These are phyloP conservation scores for Lonchura striata DNA, from an alignment of 2,113 vertebrate genomes.

Conservation along the genomic window DNA sequence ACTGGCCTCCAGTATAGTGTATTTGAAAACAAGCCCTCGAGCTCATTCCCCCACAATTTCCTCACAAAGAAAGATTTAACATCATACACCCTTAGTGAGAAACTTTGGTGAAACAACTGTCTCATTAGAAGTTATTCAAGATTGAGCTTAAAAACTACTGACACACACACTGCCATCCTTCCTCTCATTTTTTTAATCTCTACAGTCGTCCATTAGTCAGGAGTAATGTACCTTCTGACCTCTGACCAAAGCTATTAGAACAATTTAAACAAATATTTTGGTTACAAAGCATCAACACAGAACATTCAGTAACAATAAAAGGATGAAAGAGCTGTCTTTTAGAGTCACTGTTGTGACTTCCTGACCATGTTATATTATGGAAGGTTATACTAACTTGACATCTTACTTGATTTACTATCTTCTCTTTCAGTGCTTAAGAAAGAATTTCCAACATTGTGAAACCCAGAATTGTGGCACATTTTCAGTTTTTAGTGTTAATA, in stretches of 20 bases:
- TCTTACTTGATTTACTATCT: not conserved
- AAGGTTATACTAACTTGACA: not conserved
- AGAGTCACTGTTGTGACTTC: constrained; percentile 6
- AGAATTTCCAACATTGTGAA: not conserved
- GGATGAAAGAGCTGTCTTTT: not conserved
- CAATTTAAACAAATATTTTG: constrained; percentile 58
- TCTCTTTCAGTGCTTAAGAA: not conserved
- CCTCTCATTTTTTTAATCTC: not conserved
- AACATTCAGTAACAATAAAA: constrained; percentile 21
- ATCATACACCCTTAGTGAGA: not conserved
- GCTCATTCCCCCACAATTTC: not conserved
- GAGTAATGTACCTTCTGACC: constrained; percentile 15
- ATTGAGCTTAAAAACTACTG: not conserved
- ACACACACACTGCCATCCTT: not conserved
- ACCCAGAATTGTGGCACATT: not conserved
- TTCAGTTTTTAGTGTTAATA: constrained; percentile 13
- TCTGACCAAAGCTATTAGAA: constrained; percentile 44
- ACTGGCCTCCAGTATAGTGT: not conserved
- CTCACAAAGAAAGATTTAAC: not conserved
- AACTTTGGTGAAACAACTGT: not conserved
- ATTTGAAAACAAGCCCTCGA: not conserved
- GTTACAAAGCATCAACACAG: constrained; percentile 46
- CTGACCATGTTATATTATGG: not conserved
- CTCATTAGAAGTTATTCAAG: not conserved
- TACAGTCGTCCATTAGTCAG: not conserved